phyloP scores from a whole-genome alignment of 2,113 vertebrate genomes.

The Sula dactylatra region DNA sequence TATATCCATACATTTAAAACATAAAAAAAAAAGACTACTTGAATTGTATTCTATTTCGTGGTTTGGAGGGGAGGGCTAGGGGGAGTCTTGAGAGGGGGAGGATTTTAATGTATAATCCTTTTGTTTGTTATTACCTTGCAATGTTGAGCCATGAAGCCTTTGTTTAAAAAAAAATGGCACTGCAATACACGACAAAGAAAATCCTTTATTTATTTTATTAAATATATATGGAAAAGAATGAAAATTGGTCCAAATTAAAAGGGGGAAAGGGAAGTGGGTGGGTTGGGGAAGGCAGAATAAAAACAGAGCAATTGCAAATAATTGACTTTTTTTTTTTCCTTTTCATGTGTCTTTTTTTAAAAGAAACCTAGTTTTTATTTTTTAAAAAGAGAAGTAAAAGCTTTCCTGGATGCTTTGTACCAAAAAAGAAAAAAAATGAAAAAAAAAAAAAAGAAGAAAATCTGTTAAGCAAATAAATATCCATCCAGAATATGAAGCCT shows the following conservation, averaged over 20 bases:
- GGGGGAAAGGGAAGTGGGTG: conserved; percentile 72
- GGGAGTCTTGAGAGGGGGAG: conserved; percentile 39
- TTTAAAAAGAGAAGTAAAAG: conserved; percentile 79
- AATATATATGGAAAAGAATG: conserved; percentile 81
- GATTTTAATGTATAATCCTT: conserved; percentile 83
- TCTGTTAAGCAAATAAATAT: conserved; percentile 63
- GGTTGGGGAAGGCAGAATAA: conserved; percentile 71
- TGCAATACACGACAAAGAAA: conserved; percentile 75
- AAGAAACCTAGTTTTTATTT: conserved; percentile 83
- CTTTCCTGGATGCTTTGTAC: conserved; percentile 93
- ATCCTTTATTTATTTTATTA: conserved; percentile 94
- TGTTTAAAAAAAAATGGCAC: conserved; percentile 77
- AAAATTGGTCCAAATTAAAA: conserved; percentile 84
- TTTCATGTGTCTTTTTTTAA: conserved; percentile 82
- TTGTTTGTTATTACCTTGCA: conserved; percentile 93
- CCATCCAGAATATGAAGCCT: conserved; percentile 56
- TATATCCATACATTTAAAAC: conserved; percentile 79
- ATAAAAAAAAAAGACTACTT: conserved; percentile 78
- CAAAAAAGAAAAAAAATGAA: conserved; percentile 74
- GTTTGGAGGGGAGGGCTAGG: conserved; percentile 76
- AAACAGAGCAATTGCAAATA: conserved; percentile 61
- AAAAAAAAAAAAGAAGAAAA: not conserved
- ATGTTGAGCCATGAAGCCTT: conserved; percentile 94
- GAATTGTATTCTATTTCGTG: conserved; percentile 80
- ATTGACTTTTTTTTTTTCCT: conserved; percentile 35